These are phyloP conservation scores for Neolamprologus longior DNA, from an alignment of 2,113 vertebrate genomes.

Conservation along the genomic window DNA sequence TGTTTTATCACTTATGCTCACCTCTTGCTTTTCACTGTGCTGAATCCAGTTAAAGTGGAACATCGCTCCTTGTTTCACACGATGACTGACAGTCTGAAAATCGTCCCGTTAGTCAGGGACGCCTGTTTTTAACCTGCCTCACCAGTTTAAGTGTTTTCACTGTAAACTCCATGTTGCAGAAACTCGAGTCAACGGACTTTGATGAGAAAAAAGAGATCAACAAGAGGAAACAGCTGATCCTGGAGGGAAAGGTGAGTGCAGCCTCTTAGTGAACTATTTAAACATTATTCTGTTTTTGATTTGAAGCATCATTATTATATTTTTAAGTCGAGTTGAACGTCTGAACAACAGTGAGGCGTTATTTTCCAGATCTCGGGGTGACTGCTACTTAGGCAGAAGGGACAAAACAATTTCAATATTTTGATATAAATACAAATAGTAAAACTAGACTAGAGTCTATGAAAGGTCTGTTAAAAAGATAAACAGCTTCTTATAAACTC, in stretches of 20 bases:
- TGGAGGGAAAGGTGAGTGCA: slow-evolving; percentile 84
- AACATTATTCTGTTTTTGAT: neutral
- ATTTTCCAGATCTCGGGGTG: neutral
- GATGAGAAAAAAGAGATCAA: slow-evolving; percentile 95
- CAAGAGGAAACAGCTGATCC: slow-evolving; percentile 91
- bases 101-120: accelerated
- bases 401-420: accelerated
- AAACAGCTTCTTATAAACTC: neutral
- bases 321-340: neutral
- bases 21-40: neutral
- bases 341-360: neutral
- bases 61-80: neutral
- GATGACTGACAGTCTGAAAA: accelerated
- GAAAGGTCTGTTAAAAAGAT: neutral
- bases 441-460: neutral
- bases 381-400: no score
- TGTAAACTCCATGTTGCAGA: slow-evolving; percentile 60
- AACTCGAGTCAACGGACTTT: slow-evolving; percentile 85
- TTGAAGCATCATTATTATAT: accelerated
- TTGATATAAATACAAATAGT: neutral
- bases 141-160: neutral
- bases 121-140: neutral
- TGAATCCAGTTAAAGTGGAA: neutral
- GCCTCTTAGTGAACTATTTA: neutral
- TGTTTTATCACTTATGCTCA: neutral